Evolutionary conservation across 2,797 vertebrate genomes (phyloP).

Genomic region (Sebastolobus altivelis): DNA sequence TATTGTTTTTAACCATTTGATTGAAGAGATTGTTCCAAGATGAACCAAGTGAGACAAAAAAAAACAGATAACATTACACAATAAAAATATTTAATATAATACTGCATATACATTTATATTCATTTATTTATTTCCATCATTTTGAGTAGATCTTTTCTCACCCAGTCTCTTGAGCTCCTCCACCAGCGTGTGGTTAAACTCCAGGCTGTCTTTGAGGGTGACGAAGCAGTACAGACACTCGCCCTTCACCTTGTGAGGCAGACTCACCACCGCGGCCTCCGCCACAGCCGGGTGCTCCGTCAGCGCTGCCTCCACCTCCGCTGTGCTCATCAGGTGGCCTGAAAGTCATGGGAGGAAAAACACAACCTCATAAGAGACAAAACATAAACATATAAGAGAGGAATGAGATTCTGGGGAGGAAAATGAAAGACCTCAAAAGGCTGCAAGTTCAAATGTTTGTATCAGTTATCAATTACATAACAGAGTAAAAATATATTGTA

Average conservation of each 20-base stretch:
- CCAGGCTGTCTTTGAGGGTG: slow-evolving; percentile 81
- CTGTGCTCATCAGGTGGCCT: slow-evolving; percentile 89
- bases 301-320: slow-evolving; percentile 87
- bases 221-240: slow-evolving; percentile 89
- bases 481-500: neutral
- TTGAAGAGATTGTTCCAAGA: neutral
- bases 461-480: neutral
- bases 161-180: slow-evolving; percentile 86
- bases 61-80: no score
- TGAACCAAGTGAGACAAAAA: neutral
- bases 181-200: slow-evolving; percentile 78
- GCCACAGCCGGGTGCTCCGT: slow-evolving; percentile 79
- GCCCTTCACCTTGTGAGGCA: slow-evolving; percentile 85
- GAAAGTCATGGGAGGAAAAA: neutral
- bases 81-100: no score
- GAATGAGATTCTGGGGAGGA: neutral
- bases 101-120: no score
- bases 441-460: neutral
- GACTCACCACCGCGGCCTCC: slow-evolving; percentile 84
- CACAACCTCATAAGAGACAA: neutral
- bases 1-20: neutral
- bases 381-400: neutral
- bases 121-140: neutral
- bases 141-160: slow-evolving; percentile 49
- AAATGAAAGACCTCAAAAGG: neutral